Percentiles rank a stretch among this genome's conserved stretches.
Evolutionary conservation across 2,113 vertebrate genomes (phyloP).

Genomic region (Cromileptes altivelis): DNA sequence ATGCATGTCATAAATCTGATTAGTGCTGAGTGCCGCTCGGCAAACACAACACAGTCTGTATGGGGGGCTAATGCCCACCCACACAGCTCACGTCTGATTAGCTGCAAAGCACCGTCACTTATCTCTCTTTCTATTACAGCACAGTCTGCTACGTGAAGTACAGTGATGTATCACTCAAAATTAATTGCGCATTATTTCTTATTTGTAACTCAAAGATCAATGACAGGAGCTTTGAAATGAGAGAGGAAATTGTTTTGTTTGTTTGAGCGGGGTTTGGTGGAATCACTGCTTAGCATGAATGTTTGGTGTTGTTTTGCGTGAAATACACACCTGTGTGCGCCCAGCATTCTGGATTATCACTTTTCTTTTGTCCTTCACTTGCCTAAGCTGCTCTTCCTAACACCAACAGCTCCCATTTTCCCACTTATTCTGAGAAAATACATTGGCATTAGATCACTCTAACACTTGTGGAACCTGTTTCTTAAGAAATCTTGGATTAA

Average conservation of each 20-base stretch:
- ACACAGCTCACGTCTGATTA: conserved; percentile 66
- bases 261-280: conserved; percentile 7
- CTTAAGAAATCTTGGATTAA: background rate
- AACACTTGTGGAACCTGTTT: background rate
- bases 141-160: conserved; percentile 47
- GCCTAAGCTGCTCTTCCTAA: background rate
- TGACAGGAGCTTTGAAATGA: conserved; percentile 17
- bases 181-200: conserved; percentile 15
- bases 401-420: background rate
- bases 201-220: conserved; percentile 33
- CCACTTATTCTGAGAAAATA: background rate
- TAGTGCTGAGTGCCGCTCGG: conserved; percentile 47
- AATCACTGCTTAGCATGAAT: background rate
- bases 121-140: conserved; percentile 50
- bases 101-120: conserved; percentile 49
- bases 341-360: background rate
- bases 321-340: background rate
- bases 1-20: conserved; percentile 77
- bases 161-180: conserved; percentile 34
- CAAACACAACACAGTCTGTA: conserved; percentile 52
- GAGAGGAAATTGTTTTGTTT: conserved; percentile 4
- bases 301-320: background rate
- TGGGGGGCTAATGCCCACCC: conserved; percentile 64
- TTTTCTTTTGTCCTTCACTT: background rate
- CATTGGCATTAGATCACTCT: background rate